Base-by-base conservation (phyloP, 2,797 vertebrate species). In the Liasis olivaceus region DNA sequence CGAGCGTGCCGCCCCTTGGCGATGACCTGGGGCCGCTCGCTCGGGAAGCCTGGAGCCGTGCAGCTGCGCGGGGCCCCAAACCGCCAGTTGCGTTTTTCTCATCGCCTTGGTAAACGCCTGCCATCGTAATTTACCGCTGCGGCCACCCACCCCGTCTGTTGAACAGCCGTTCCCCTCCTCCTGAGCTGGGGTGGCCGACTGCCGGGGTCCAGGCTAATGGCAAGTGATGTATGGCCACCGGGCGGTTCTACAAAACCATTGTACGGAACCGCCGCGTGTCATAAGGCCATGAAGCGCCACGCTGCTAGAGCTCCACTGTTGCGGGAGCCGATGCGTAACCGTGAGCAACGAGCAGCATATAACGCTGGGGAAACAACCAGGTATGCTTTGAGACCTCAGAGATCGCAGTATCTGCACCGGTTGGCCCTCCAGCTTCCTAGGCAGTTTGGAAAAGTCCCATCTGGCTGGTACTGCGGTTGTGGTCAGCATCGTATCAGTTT, bases 261-360 rank as follows among this genome's bases (percentile, higher is more conserved):
- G 51, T 51, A 51, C 5, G 13, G 13, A 31, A 69, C n/a, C n/a
- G 2, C 31, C 2, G 5, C 66, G 14, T 14, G 2, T 69, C 64
- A 0, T 69, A 5, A 31, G 2, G n/a, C 13, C 5, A 5, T n/a
- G 28, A 15, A 69, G 12, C 12, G 14, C 3, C 64, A 5, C 1
- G 8, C n/a, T 14, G 64, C 2, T n/a, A 15, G 66, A 69, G n/a
- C n/a, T 31, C 14, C 0, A 14, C n/a, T 31, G 66, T 31, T n/a
- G 28, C 0, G 0, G 28, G 64, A 5, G n/a, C 5, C 13, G 64
- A 14, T n/a, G 28, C 28, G 0, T 6, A 31, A 14, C 4, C 2
- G 31, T 17, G 4, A 31, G 26, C 63, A 9, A 5, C 66, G 13
- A 66, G 26, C 26, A 11, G 1, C 14, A 4, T n/a, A 5, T 31